Evolutionary conservation across 2,797 vertebrate species (phyloP).

Genomic region (Gastrophryne carolinensis): DNA sequence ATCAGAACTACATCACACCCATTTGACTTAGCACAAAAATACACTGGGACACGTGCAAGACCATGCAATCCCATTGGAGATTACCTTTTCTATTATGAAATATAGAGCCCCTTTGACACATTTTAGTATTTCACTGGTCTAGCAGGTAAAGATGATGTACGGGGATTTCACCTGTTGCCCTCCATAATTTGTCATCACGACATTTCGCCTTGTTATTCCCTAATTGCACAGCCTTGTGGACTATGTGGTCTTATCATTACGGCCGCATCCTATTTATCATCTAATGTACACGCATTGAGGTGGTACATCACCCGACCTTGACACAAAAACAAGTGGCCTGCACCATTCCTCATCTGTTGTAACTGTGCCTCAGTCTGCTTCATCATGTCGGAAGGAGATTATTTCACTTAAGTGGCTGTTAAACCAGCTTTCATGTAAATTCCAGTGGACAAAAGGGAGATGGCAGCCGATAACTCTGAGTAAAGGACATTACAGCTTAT

Average conservation of each 20-base stretch:
- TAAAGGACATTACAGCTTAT: constrained; percentile 49
- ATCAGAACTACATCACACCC: no score
- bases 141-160: neutral
- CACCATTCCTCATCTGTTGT: neutral
- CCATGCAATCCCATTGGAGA: no score
- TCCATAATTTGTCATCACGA: neutral
- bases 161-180: neutral
- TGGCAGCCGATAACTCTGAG: constrained; percentile 44
- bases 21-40: no score
- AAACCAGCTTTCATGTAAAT: constrained; percentile 57
- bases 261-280: constrained; percentile 12
- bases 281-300: neutral
- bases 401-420: constrained; percentile 35
- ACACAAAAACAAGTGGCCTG: constrained; percentile 1
- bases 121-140: no score
- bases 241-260: neutral
- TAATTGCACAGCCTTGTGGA: neutral
- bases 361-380: neutral
- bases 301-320: constrained; percentile 15
- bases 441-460: constrained; percentile 51
- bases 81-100: no score
- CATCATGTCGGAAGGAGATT: constrained; percentile 20
- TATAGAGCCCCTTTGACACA: no score
- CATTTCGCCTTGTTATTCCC: neutral
- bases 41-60: no score